Evolutionary conservation across 2,797 vertebrate species (phyloP), one percentile per base, ranked within the genome.

Genomic region (Thaleichthys pacificus): DNA sequence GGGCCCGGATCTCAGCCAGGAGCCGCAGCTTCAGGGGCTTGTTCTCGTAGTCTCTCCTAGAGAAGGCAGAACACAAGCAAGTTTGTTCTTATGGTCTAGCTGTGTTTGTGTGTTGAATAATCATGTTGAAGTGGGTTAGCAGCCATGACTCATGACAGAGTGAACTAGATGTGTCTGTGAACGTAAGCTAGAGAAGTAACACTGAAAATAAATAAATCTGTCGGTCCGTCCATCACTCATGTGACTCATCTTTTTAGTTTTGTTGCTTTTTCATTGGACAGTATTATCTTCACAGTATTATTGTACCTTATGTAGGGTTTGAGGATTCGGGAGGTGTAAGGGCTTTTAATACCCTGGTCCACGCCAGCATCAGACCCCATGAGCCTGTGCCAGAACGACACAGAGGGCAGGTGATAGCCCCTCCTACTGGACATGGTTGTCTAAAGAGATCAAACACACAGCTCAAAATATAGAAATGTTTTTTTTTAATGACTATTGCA

Each of bases 31-130:
- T 98, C 68, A 93, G 87, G 0, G 97, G 96, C 30, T 93, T 94
- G 58, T 92, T 96, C 88, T 99, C 97, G 66, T 93, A 98, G 76
- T 99, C 97, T 63, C 97, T 94, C 90, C 97, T 98, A 75, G 21
- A 54, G 54, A 54, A 5, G 15, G 7, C 51, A 56, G 17, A 56
- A 14, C 51, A n/a, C 51, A 17, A 56, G 51, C 9, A 47, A 11
- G 42, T 8, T 11, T 11, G 42, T 47, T 47, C 42, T 47, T 47
- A 47, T 47, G 42, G 42, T 47, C 42, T 47, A 47, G 42, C 42
- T 47, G 42, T 47, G 42, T 11, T 35, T 35, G 32, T 35, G 32
- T 35, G 5, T 35, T 35, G 32, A 35, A 35, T 30, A 30, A 30
- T 30, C 7, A 6, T 8, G 32, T 35, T 35, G 32, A 35, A 35